Evolutionary conservation across 2,113 vertebrate species (phyloP), one percentile per base, ranked within the genome.

Genomic region (Sylvietta virens): DNA sequence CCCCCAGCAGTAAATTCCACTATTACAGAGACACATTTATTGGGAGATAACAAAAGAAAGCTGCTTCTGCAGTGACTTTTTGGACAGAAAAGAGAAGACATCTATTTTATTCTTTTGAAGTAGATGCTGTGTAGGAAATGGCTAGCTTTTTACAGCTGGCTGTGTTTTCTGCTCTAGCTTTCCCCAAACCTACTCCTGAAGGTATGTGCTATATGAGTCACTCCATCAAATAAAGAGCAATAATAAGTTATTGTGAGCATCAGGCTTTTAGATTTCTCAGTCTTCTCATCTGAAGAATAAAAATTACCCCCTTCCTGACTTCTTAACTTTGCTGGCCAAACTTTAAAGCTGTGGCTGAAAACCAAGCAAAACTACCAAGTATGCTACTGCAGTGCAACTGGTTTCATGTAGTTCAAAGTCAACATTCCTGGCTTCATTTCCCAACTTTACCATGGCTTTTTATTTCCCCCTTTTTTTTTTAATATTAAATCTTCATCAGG

Each of bases 21-120:
- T 95, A 90, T 95, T 94, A 95, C 51, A 81, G 90, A 94, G 93
- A 94, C 94, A 94, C 93, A 61, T 96, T 97, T 96, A 95, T 94
- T 94, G 88, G 94, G 80, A 96, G 85, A 96, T 96, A 95, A 96
- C 94, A 96, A 95, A 93, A 94, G 90, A 96, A 96, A 97, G 94
- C 92, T 96, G 94, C 94, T 88, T 96, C 95, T 95, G 62, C 92
- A 67, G 80, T 93, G 95, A 95, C 93, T 95, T 95, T 97, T 64
- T 92, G 93, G 93, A 74, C 86, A 93, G 90, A 93, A 95, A 73
- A 95, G 91, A 94, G 85, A 50, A 95, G 93, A 96, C 79, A 88
- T 95, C 93, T 96, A 95, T 96, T 96, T 97, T 86, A 94, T 86
- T 64, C 90, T 64, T 96, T 96, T 96, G 95, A 96, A 96, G 92